These are phyloP conservation scores for Anaspis maculata DNA, from an alignment of 2,888 invertebrate genomes.

Conservation along the genomic window DNA sequence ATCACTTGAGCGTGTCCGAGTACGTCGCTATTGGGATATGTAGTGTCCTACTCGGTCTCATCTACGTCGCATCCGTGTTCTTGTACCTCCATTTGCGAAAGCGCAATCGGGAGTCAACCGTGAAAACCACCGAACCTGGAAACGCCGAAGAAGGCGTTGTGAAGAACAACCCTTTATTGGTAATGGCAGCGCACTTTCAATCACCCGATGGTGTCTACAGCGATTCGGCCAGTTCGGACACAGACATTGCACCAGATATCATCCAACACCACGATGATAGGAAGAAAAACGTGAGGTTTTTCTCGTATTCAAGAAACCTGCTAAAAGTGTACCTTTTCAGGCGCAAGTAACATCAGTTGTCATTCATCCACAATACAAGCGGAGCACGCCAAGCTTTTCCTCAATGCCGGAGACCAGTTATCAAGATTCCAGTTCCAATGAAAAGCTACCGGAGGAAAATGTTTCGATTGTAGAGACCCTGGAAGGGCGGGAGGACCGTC, in stretches of 20 bases:
- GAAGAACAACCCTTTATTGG: constrained; percentile 68
- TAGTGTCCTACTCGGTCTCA: constrained; percentile 74
- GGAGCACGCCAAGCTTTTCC: constrained; percentile 6
- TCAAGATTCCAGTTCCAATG: constrained; percentile 53
- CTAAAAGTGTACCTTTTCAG: constrained; percentile 24
- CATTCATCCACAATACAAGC: constrained; percentile 51
- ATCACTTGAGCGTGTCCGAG: constrained; percentile 64
- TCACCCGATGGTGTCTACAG: constrained; percentile 38
- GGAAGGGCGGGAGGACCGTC: constrained; percentile 55
- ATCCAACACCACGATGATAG: constrained; percentile 35
- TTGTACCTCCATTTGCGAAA: constrained; percentile 72
- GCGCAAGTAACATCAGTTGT: constrained; percentile 61
- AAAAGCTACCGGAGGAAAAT: constrained; percentile 74
- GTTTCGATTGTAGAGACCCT: constrained; percentile 78
- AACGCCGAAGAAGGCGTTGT: constrained; percentile 60
- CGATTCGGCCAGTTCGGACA: constrained; percentile 59
- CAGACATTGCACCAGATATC: constrained; percentile 49
- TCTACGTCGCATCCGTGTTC: constrained; percentile 79
- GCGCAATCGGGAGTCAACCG: constrained; percentile 38
- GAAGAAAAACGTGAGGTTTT: constrained; percentile 35
- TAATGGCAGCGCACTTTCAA: constrained; percentile 55
- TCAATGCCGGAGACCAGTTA: constrained; percentile 27
- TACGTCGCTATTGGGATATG: constrained; percentile 79
- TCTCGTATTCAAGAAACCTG: not conserved
- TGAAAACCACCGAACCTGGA: constrained; percentile 27